Conservation (phyloP, 2,113 vertebrate species). For the Lanius ludovicianus region DNA sequence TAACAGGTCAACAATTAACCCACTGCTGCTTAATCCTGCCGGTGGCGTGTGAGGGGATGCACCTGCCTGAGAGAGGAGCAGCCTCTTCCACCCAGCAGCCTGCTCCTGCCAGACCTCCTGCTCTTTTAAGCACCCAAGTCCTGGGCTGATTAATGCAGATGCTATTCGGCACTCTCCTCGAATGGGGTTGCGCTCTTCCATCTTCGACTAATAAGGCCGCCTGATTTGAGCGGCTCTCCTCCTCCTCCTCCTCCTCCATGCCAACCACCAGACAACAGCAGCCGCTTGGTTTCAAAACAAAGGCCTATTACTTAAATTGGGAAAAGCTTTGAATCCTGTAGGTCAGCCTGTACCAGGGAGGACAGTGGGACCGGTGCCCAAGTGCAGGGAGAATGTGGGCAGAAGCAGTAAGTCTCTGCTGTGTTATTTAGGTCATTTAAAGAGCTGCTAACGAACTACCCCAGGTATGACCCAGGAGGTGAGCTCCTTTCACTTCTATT, state of each 20-base stretch:
- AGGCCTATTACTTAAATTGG: slow-evolving; percentile 68
- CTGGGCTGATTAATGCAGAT: slow-evolving; percentile 71
- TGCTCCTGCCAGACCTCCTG: slow-evolving; percentile 31
- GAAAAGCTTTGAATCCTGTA: slow-evolving; percentile 54
- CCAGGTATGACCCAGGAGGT: not conserved
- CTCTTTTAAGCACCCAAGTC: slow-evolving; percentile 56
- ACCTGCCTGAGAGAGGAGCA: not conserved
- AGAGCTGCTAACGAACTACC: not conserved
- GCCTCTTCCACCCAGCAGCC: not conserved
- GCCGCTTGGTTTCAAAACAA: slow-evolving; percentile 61
- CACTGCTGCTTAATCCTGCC: not conserved
- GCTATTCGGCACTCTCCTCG: slow-evolving; percentile 53
- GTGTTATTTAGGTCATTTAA: not conserved
- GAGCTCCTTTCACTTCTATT: not conserved
- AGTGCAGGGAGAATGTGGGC: not conserved
- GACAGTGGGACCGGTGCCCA: not conserved
- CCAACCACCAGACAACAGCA: slow-evolving; percentile 58
- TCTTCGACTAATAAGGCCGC: slow-evolving; percentile 78
- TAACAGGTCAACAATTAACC: not conserved
- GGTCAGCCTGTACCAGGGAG: slow-evolving; percentile 28
- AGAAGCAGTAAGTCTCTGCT: not conserved
- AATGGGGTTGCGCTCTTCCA: slow-evolving; percentile 68
- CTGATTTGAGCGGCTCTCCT: slow-evolving; percentile 2
- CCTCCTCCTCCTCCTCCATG: slow-evolving; percentile 45
- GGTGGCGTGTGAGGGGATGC: not conserved